Base-by-base conservation (phyloP, 1,140 invertebrate genomes). In the Arctopsyche grandis region DNA sequence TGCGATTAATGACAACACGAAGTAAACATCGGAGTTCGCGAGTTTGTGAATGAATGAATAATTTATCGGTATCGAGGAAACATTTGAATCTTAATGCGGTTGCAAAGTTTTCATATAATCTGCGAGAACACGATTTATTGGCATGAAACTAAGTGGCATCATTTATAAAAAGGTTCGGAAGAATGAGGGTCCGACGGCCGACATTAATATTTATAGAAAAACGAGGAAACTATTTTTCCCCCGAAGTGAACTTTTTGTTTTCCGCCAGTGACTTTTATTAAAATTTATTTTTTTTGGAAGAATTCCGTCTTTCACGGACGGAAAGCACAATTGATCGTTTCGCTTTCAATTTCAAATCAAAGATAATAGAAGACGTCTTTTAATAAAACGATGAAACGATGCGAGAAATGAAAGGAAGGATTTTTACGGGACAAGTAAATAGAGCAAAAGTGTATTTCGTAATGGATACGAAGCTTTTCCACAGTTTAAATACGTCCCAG, bases 1-100 rank as follows among this genome's bases (percentile, higher is more conserved):
- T 12, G 16, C 58, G 58, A 60, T 60, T 60, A 19, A 60, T 66
- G 63, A 19, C n/a, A 66, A 66, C 48, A 66, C 58, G 63, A 29
- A 19, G 63, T 22, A 66, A 66, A 66, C 63, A 66, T 60, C 63
- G 63, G 21, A 66, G 38, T 44, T 71, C 69, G 16, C 29, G 29
- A 21, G 69, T 48, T 71, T 10, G 38, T n/a, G 63, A 10, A 19
- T 66, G 24, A 21, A 48, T 71, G 69, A 71, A 71, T 71, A 71
- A 71, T 71, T 71, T 71, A 71, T 71, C 44, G 69, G 44, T 71
- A 71, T 71, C 69, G 69, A 21, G 24, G 44, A 71, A 71, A 71
- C 69, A 71, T 71, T 71, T 71, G 69, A 71, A 71, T 71, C 29
- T 46, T 71, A 71, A 71, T 71, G 14, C 21, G 29, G n/a, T 71